phyloP scores from a whole-genome alignment of 2,797 vertebrate species.

The Odontamblyopus rebecca region DNA sequence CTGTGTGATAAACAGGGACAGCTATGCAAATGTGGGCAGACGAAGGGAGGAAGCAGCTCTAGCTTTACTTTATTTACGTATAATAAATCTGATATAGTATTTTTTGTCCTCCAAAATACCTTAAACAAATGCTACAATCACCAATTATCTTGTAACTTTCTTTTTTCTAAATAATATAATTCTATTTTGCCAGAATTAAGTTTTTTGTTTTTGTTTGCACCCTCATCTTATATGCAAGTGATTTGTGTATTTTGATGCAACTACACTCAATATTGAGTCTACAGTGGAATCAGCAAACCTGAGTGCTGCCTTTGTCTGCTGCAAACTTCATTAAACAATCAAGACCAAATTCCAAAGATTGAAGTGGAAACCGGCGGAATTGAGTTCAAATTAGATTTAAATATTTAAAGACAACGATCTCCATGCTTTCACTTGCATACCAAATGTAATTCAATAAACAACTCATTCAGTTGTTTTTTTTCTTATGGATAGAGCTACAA shows the following conservation, averaged over 20 bases:
- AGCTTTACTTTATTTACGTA: neutral
- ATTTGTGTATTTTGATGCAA: too few relatives aligned
- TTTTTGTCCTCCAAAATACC: too few relatives aligned
- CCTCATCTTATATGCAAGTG: too few relatives aligned
- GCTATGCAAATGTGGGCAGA: slow-evolving; percentile 11
- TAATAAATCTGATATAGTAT: too few relatives aligned
- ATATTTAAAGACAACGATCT: slow-evolving; percentile 30
- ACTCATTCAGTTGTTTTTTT: slow-evolving; percentile 11
- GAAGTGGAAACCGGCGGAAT: slow-evolving; percentile 21
- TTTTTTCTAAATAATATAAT: neutral
- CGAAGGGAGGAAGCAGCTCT: neutral
- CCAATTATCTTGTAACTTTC: neutral
- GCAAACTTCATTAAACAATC: slow-evolving; percentile 48
- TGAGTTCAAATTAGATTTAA: slow-evolving; percentile 26
- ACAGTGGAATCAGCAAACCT: slow-evolving; percentile 4
- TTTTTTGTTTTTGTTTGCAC: slow-evolving; percentile 6
- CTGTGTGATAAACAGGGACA: neutral
- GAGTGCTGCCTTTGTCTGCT: slow-evolving; percentile 30
- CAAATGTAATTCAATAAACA: slow-evolving; percentile 34
- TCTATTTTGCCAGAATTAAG: neutral
- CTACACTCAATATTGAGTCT: slow-evolving; percentile 1
- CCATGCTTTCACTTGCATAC: slow-evolving; percentile 21
- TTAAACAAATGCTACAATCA: too few relatives aligned
- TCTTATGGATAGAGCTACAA: neutral
- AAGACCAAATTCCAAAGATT: slow-evolving; percentile 28